These are phyloP conservation scores for Ameiurus melas DNA, from an alignment of 2,113 vertebrate species.

Conservation along the genomic window DNA sequence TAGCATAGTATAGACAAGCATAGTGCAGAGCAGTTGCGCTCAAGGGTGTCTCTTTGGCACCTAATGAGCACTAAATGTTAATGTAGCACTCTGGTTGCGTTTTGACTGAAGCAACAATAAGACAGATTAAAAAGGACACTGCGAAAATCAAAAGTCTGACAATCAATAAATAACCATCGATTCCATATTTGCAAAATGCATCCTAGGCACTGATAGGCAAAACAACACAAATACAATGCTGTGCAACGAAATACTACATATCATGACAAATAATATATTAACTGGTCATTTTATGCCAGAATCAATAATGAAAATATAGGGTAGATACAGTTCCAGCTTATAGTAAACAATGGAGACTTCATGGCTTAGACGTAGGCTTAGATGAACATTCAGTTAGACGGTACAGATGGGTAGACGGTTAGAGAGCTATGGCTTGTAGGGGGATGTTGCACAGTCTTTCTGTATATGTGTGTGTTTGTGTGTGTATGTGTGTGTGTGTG, in stretches of 20 bases:
- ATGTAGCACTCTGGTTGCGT: neutral
- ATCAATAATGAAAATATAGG: neutral
- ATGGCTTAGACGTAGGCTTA: neutral
- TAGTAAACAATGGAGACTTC: neutral
- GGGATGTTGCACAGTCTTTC: neutral
- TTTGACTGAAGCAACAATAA: neutral
- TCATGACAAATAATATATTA: neutral
- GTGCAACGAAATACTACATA: too few species aligned
- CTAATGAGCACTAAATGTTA: neutral
- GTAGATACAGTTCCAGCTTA: neutral
- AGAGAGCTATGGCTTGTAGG: neutral
- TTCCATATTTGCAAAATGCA: neutral
- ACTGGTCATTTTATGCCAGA: neutral
- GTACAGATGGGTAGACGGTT: neutral
- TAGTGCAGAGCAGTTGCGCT: neutral
- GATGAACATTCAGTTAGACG: neutral
- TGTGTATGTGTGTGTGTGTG: slow-evolving; percentile 1
- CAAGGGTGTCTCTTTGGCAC: neutral
- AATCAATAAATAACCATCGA: neutral
- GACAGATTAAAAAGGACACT: neutral
- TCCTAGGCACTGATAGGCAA: neutral
- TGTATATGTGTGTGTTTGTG: slow-evolving; percentile 32
- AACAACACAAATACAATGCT: neutral
- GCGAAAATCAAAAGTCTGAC: neutral
- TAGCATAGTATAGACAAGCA: neutral